Evolutionary conservation across 2,888 invertebrate species (phyloP).

Genomic region (Phrixothrix hirtus): DNA sequence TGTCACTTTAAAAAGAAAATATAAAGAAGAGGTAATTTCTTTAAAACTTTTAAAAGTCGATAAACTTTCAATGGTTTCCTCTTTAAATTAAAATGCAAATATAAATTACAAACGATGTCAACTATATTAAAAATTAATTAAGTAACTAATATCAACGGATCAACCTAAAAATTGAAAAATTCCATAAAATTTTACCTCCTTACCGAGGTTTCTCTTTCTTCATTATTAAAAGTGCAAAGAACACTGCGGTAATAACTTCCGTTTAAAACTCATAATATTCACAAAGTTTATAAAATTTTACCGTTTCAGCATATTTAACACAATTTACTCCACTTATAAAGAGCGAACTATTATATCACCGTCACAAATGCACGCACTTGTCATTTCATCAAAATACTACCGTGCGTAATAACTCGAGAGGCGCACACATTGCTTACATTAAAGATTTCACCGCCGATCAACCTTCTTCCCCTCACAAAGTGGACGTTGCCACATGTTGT

Average conservation of each 20-base stretch:
- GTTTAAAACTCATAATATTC: slow-evolving; percentile 29
- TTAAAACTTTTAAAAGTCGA: no score
- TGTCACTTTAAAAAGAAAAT: not conserved
- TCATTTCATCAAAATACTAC: slow-evolving; percentile 43
- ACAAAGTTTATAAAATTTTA: slow-evolving; percentile 14
- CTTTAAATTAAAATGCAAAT: no score
- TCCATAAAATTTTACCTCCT: slow-evolving; percentile 32
- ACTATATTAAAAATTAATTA: slow-evolving; percentile 13
- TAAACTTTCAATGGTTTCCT: no score
- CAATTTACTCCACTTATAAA: slow-evolving; percentile 7
- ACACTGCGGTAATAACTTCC: slow-evolving; percentile 30
- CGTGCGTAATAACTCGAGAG: slow-evolving; percentile 33
- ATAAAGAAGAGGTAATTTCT: no score
- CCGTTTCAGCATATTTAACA: slow-evolving; percentile 8
- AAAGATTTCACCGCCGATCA: slow-evolving; percentile 55
- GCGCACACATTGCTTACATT: slow-evolving; percentile 51
- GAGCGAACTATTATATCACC: slow-evolving; percentile 24
- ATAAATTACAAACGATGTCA: no score
- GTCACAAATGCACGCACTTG: slow-evolving; percentile 41
- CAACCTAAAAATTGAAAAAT: slow-evolving; percentile 3
- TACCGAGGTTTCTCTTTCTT: slow-evolving; percentile 42
- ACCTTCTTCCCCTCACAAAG: slow-evolving; percentile 53
- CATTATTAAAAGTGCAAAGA: slow-evolving; percentile 34
- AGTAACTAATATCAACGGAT: not conserved
- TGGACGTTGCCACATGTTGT: slow-evolving; percentile 49